Conservation (phyloP, 2,797 vertebrate species). For the Huso huso region DNA sequence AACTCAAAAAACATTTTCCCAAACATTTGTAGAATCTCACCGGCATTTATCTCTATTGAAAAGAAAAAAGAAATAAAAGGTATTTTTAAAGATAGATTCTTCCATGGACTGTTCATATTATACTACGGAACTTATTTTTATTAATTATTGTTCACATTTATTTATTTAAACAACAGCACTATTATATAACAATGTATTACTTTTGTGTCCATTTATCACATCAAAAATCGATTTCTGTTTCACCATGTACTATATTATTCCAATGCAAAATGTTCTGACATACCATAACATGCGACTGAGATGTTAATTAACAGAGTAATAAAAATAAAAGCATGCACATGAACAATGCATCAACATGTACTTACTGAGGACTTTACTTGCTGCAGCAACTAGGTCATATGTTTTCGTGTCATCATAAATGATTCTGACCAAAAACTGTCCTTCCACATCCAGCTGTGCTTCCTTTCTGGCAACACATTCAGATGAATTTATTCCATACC, state of each 20-base stretch:
- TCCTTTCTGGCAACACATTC: slow-evolving; percentile 66
- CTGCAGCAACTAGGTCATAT: slow-evolving; percentile 90
- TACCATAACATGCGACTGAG: too few species aligned
- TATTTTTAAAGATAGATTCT: too few species aligned
- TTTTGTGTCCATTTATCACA: too few species aligned
- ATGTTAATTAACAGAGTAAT: background rate
- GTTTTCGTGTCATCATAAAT: slow-evolving; percentile 98
- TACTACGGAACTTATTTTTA: too few species aligned
- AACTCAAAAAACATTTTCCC: slow-evolving; percentile 99
- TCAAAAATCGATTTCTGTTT: too few species aligned
- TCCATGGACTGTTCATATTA: too few species aligned
- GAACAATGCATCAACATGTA: slow-evolving; percentile 24
- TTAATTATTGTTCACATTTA: too few species aligned
- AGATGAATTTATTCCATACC: slow-evolving; percentile 8
- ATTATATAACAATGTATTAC: too few species aligned
- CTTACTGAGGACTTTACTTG: slow-evolving; percentile 98
- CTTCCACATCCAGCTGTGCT: slow-evolving; percentile 94
- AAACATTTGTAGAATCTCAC: slow-evolving; percentile 95
- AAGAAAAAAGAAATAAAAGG: slow-evolving; percentile 12
- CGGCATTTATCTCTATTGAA: slow-evolving; percentile 84
- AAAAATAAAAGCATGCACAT: background rate
- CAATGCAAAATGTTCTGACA: too few species aligned
- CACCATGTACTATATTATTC: too few species aligned
- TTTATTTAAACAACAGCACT: too few species aligned
- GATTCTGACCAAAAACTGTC: slow-evolving; percentile 95